Base-by-base conservation (phyloP, 2,888 invertebrate species). In the Ramazzottius varieornatus region DNA sequence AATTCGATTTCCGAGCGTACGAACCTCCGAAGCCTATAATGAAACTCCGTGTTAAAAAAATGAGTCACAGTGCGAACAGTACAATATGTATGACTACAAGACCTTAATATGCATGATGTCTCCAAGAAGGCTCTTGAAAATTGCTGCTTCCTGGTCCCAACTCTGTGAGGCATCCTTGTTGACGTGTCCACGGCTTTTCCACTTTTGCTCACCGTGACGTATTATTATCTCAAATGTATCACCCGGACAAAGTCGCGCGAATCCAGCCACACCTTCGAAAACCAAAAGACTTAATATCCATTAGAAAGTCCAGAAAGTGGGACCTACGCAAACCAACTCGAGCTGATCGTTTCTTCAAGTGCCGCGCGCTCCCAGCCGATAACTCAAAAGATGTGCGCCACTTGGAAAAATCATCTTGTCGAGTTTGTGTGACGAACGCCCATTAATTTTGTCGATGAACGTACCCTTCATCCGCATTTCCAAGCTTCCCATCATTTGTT, bases 201-300 rank as follows among this genome's bases (percentile, higher is more conserved):
- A 81, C 71, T 81, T 81, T 71, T 81, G 80, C 29, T 72, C 70
- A 2, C 81, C 81, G 70, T 81, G 79, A 65, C 78, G 74, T 16
- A 82, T 72, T 1, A 75, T 75, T 33, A 82, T 78, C 70, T 81
- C 81, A 73, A 80, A 82, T 33, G 79, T 78, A 72, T 82, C 81
- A 1, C 81, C 81, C 1, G 80, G 76, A 70, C 80, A 79, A 40
- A 81, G 74, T 2, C 81, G 75, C 2, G 81, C 81, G 73, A 81
- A 81, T 16, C 81, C 81, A 68, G 78, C 79, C 69, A 81, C 79
- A 33, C 80, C 80, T 80, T 4, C 13, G 24, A 29, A 33, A 54
- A 8, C 2, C 54, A 54, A 13, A 20, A 16, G 20, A 13, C 8
- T 40, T 40, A 40, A n/a, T n/a, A n/a, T n/a, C n/a, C n/a, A n/a